phyloP scores from a whole-genome alignment of 2,888 invertebrate genomes.

The Nomada fabriciana region DNA sequence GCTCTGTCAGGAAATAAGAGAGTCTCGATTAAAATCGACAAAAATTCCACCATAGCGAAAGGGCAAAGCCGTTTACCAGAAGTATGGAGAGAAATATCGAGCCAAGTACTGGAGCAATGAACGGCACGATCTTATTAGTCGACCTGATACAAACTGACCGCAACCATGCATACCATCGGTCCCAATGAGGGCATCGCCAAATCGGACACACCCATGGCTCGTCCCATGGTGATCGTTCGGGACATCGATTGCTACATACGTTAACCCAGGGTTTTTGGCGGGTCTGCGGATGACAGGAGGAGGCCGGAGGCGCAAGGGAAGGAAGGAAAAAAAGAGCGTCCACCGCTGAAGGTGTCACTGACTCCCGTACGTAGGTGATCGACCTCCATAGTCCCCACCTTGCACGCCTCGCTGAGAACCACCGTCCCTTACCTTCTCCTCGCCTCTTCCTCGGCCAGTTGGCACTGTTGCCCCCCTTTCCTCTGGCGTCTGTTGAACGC shows the following conservation, averaged over 20 bases:
- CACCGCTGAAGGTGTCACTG: constrained; percentile 83
- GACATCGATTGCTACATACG: constrained; percentile 2
- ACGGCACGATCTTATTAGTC: too few relatives aligned
- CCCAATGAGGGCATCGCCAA: too few relatives aligned
- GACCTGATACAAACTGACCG: too few relatives aligned
- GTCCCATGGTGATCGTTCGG: constrained; percentile 14
- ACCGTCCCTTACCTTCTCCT: constrained; percentile 64
- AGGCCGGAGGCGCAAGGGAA: constrained; percentile 1
- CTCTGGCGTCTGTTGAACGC: constrained; percentile 70
- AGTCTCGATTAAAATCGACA: too few relatives aligned
- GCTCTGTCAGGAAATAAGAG: too few relatives aligned
- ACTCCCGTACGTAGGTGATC: constrained; percentile 84
- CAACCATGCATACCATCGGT: too few relatives aligned
- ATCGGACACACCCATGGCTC: neutral
- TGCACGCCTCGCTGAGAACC: constrained; percentile 52
- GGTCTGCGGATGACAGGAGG: constrained; percentile 27
- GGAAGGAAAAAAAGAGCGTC: constrained; percentile 70
- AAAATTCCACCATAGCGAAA: too few relatives aligned
- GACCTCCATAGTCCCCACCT: constrained; percentile 82
- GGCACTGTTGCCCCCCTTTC: constrained; percentile 68
- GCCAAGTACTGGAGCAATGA: too few relatives aligned
- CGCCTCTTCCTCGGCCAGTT: constrained; percentile 50
- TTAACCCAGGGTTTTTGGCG: constrained; percentile 45
- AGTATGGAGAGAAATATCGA: too few relatives aligned
- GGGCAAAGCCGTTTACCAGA: too few relatives aligned